These are phyloP conservation scores for Brachymystax lenok DNA, from an alignment of 2,797 vertebrate species.

Conservation along the genomic window DNA sequence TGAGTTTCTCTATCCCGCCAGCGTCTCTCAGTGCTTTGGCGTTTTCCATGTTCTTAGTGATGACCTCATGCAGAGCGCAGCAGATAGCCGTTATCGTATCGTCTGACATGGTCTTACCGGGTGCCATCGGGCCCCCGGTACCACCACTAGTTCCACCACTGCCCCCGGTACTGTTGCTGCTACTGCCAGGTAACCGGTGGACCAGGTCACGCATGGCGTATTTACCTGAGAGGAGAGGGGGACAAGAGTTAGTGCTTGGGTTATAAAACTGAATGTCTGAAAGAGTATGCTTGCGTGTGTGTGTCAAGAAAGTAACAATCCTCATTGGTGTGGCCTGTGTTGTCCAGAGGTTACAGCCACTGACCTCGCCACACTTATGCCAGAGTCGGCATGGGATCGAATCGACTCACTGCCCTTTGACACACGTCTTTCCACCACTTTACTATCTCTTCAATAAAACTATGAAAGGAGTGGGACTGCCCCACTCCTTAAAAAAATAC, in stretches of 20 bases:
- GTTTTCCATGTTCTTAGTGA: slow-evolving; percentile 90
- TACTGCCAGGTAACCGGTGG: slow-evolving; percentile 91
- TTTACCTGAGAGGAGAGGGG: slow-evolving; percentile 79
- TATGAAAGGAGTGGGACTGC: too few relatives aligned
- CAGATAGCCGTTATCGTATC: slow-evolving; percentile 88
- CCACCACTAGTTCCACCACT: slow-evolving; percentile 82
- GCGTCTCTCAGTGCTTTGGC: slow-evolving; percentile 89
- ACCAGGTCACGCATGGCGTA: slow-evolving; percentile 98
- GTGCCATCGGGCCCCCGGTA: slow-evolving; percentile 65
- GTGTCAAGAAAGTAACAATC: too few relatives aligned
- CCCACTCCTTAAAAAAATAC: too few relatives aligned
- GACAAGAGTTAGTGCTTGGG: neutral
- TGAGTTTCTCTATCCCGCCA: slow-evolving; percentile 85
- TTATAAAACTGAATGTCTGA: too few relatives aligned
- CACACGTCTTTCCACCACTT: too few relatives aligned
- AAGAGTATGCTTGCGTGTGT: too few relatives aligned
- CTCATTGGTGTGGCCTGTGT: too few relatives aligned
- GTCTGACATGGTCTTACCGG: slow-evolving; percentile 88
- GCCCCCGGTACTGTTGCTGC: slow-evolving; percentile 79
- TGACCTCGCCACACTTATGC: too few relatives aligned
- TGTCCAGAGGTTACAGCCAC: too few relatives aligned
- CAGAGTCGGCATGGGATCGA: too few relatives aligned
- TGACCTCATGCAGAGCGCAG: slow-evolving; percentile 87
- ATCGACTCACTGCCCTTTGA: too few relatives aligned
- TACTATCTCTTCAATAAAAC: too few relatives aligned